Evolutionary conservation across 2,797 vertebrate genomes (phyloP), one percentile per base, ranked within the genome.

Genomic region (Benthosema pterotum): DNA sequence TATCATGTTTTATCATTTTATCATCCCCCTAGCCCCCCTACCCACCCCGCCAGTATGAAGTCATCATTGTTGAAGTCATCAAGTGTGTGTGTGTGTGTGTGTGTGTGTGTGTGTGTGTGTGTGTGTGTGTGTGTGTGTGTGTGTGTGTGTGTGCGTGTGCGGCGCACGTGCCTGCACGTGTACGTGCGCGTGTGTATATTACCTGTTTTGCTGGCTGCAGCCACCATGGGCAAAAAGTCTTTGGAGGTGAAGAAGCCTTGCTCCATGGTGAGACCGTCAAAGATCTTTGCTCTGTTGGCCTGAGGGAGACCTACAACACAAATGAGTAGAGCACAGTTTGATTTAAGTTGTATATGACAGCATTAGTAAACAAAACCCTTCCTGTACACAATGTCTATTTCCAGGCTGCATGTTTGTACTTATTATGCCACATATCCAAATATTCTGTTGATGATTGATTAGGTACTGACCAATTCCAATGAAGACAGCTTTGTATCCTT

Each of bases 231-330:
- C 56, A 98, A 84, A 71, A 98, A 98, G 80, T 97, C 96, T 90
- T 99, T 98, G 18, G 97, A 98, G 4, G 96, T 97, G 71, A 95
- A 97, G 88, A 99, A 98, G 6, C 96, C 96, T 66, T 97, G 93
- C 55, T 94, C 90, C 64, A 80, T 82, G 13, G 79, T 93, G 73
- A 98, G 83, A 74, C 84, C 93, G 75, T 94, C 72, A 77, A 98
- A 98, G 68, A 97, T 89, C 46, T 56, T 38, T 69, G 95, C 93
- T 87, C 88, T 93, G 66, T 97, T 97, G 63, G 96, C 94, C 73
- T 98, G 94, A 53, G 96, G 96, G 19, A 98, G 92, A 91, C 96
- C 96, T 97, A 52, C 11, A 69, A 38, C 32, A 38, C 32, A 38
- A 38, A 38, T 38, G 7, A 38, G 11, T 38, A 8, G 7, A 38